These are phyloP conservation scores for Drosophila santomea DNA, from an alignment of 1,140 invertebrate genomes.

Conservation along the genomic window DNA sequence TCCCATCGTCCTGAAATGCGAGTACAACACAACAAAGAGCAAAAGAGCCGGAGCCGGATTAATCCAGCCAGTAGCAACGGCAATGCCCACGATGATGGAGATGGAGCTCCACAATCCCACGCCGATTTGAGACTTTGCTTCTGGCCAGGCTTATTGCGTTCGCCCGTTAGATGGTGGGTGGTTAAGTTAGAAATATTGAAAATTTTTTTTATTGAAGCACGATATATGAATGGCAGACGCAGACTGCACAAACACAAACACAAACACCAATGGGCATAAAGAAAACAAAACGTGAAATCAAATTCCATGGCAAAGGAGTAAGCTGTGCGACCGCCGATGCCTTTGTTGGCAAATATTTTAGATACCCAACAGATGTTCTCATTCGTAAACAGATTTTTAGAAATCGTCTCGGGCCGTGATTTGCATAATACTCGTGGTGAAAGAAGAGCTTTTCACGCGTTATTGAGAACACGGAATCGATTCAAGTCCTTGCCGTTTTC, in stretches of 20 bases:
- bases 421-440: slow-evolving; percentile 61
- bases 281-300: slow-evolving; percentile 65
- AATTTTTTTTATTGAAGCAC: slow-evolving; percentile 68
- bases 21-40: slow-evolving; percentile 18
- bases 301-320: slow-evolving; percentile 34
- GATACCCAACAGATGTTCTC: slow-evolving; percentile 72
- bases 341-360: slow-evolving; percentile 65
- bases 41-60: slow-evolving; percentile 50
- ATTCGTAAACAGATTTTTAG: slow-evolving; percentile 74
- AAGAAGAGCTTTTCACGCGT: slow-evolving; percentile 33
- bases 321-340: not conserved
- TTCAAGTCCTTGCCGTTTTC: slow-evolving; percentile 7
- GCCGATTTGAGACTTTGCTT: not conserved
- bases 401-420: slow-evolving; percentile 66
- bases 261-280: slow-evolving; percentile 13
- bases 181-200: slow-evolving; percentile 76
- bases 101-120: not conserved
- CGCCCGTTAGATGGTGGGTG: not conserved
- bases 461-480: slow-evolving; percentile 45
- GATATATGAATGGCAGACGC: slow-evolving; percentile 62
- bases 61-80: slow-evolving; percentile 60
- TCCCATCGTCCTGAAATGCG: slow-evolving; percentile 3
- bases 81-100: slow-evolving; percentile 35
- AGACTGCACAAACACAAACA: slow-evolving; percentile 1
- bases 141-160: slow-evolving; percentile 27